Conservation (phyloP, 2,113 vertebrate genomes). For the Larimichthys crocea region DNA sequence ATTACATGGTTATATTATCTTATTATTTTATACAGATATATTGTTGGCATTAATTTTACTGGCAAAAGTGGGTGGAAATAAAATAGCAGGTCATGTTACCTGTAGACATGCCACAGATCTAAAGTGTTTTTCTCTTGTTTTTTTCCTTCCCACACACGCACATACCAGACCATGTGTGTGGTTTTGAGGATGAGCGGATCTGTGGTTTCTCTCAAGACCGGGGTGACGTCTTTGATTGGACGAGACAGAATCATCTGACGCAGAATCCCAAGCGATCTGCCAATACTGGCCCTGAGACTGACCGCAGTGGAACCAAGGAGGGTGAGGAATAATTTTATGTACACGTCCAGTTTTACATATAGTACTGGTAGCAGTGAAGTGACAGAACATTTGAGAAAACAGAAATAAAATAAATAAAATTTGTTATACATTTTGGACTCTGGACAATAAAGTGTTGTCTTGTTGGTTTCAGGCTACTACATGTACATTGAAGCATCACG, state of each 20-base stretch:
- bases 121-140: constrained; percentile 13
- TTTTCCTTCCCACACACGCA: not conserved
- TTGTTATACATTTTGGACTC: not conserved
- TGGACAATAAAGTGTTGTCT: not conserved
- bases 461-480: constrained; percentile 90
- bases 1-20: no score
- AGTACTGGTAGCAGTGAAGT: not conserved
- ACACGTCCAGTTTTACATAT: not conserved
- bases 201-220: constrained; percentile 96
- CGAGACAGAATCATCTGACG: constrained; percentile 92
- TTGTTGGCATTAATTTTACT: constrained; percentile 7
- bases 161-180: constrained; percentile 90
- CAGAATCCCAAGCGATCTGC: constrained; percentile 95
- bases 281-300: constrained; percentile 93
- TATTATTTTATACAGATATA: constrained; percentile 12
- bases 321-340: constrained; percentile 78
- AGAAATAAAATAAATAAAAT: not conserved
- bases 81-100: not conserved
- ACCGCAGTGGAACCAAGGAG: constrained; percentile 93
- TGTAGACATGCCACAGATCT: constrained; percentile 3
- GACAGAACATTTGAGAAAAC: not conserved
- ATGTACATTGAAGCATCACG: constrained; percentile 98
- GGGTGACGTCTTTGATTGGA: constrained; percentile 96
- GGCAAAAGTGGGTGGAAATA: not conserved
- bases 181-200: constrained; percentile 94